Evolutionary conservation across 2,888 invertebrate species (phyloP).

Genomic region (Stenodema calcarata): DNA sequence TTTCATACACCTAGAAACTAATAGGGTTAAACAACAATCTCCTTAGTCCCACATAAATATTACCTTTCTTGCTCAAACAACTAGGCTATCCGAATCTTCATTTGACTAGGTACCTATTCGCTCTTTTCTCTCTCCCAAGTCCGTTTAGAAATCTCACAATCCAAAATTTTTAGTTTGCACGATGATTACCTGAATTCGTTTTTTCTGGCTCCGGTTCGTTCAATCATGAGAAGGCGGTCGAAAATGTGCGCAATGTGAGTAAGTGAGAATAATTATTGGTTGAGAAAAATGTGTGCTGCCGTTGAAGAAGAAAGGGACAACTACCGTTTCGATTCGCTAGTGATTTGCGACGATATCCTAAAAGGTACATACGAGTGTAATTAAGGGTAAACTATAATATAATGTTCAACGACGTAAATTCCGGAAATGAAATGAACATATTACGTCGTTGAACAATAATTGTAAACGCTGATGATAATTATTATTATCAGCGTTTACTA

Average conservation of each 20-base stretch:
- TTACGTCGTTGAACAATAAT: no score
- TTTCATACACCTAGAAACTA: no score
- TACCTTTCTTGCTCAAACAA: background rate
- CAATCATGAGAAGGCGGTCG: background rate
- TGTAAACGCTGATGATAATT: no score
- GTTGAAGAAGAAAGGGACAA: background rate
- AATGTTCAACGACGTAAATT: no score
- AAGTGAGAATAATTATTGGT: background rate
- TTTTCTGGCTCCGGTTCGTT: background rate
- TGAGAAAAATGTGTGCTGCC: background rate
- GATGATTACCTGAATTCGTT: background rate
- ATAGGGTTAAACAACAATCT: background rate
- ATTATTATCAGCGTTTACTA: no score
- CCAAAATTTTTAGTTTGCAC: background rate
- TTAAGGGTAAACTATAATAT: no score
- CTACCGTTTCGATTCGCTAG: conserved; percentile 38
- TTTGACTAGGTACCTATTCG: background rate
- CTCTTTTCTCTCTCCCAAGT: background rate
- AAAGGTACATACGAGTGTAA: conserved; percentile 34
- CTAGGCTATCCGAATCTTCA: background rate
- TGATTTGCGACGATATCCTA: conserved; percentile 37
- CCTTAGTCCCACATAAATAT: background rate
- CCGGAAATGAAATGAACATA: no score
- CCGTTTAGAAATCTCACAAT: background rate
- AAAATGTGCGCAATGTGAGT: background rate